phyloP scores from a whole-genome alignment of 2,888 invertebrate species.

The Chrysodeixis includens region DNA sequence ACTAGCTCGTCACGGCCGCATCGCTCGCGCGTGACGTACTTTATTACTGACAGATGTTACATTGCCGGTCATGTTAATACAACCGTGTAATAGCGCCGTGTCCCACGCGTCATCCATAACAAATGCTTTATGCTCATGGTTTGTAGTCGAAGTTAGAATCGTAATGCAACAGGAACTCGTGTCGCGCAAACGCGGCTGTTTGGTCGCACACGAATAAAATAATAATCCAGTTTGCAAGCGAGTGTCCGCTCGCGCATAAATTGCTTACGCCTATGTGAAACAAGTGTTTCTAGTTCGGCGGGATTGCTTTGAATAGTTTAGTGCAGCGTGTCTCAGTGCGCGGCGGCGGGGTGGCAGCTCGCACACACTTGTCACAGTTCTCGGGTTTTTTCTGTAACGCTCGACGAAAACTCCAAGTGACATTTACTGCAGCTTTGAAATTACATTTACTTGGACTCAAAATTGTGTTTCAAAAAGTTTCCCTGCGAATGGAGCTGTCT shows the following conservation, averaged over 20 bases:
- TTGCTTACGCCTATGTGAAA: slow-evolving; percentile 29
- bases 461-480: slow-evolving; percentile 3
- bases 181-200: slow-evolving; percentile 17
- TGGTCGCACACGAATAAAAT: slow-evolving; percentile 40
- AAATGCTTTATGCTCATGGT: slow-evolving; percentile 3
- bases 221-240: slow-evolving; percentile 38
- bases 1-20: slow-evolving; percentile 11
- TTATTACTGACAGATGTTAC: slow-evolving; percentile 12
- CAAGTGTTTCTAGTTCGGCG: slow-evolving; percentile 22
- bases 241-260: slow-evolving; percentile 18
- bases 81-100: neutral
- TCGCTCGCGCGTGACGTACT: slow-evolving; percentile 4
- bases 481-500: slow-evolving; percentile 12
- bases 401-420: slow-evolving; percentile 15
- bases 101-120: slow-evolving; percentile 17
- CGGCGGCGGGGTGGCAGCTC: too few relatives aligned
- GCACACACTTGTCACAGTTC: slow-evolving; percentile 8
- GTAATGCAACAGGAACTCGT: slow-evolving; percentile 32
- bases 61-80: slow-evolving; percentile 10
- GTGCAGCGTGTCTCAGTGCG: slow-evolving; percentile 19
- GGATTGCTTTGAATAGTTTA: slow-evolving; percentile 25
- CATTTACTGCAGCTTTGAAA: slow-evolving; percentile 14
- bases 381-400: slow-evolving; percentile 8
- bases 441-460: slow-evolving; percentile 16
- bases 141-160: slow-evolving; percentile 14